Conservation (phyloP, 2,113 vertebrate genomes). For the Artemisiospiza belli region DNA sequence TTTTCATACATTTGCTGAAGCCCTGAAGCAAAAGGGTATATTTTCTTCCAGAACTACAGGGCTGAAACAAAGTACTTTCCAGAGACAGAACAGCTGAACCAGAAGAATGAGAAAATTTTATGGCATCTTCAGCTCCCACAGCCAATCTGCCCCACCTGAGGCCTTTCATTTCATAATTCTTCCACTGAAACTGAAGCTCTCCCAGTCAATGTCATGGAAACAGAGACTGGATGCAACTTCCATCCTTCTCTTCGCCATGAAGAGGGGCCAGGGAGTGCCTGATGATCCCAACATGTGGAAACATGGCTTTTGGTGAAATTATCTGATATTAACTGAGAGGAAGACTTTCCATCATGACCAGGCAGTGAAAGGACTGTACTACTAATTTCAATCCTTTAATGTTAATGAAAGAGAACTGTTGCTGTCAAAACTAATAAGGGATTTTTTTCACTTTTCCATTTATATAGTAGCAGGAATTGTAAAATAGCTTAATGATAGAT, state of each 20-base stretch:
- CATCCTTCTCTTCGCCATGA: neutral
- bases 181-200: neutral
- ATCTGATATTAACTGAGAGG: neutral
- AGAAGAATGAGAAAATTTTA: neutral
- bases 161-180: neutral
- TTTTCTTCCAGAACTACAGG: neutral
- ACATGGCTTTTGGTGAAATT: neutral
- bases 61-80: neutral
- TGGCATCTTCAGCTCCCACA: neutral
- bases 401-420: constrained; percentile 17
- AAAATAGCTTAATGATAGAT: constrained; percentile 42
- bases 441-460: constrained; percentile 31
- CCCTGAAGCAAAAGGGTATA: neutral
- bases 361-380: neutral
- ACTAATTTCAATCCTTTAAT: neutral
- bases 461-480: constrained; percentile 24
- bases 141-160: neutral
- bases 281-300: neutral
- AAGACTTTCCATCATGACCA: neutral
- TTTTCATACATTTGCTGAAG: neutral
- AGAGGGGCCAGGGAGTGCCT: neutral
- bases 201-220: neutral
- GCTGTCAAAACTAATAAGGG: neutral
- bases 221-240: neutral
- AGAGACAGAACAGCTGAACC: neutral